Evolutionary conservation across 2,797 vertebrate species (phyloP), one percentile per base, ranked within the genome.

Genomic region (Typhlichthys subterraneus): DNA sequence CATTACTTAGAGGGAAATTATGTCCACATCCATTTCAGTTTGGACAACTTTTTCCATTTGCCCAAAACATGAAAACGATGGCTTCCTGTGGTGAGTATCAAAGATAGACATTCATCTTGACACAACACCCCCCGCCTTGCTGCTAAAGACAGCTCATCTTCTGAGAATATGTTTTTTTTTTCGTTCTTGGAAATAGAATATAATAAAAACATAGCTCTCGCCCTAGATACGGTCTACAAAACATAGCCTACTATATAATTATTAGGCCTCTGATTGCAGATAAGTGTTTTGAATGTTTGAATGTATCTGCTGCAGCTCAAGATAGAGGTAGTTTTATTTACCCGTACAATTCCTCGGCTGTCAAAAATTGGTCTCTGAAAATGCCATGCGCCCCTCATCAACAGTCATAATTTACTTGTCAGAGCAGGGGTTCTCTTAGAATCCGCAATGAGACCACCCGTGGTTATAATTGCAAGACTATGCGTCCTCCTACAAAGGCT

Each of bases 401-500:
- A 88, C 84, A 88, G 83, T 91, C 88, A 87, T 92, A 85, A 93
- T 93, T 91, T 91, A 88, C 88, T 89, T 91, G 90, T 92, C 90
- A 93, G 80, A 85, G 85, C 82, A 78, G 81, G 78, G 75, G 85
- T 81, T 81, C 72, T 86, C 86, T 82, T 87, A 83, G 87, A 77
- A 47, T 63, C 38, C 9, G 38, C 88, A 67, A 12, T 76, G 69
- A 80, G 85, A 81, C 85, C 80, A 83, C 84, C 83, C 19, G 79
- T 78, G 75, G 86, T 81, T 81, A 72, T 93, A 91, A 92, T 92
- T 87, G 88, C 84, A 79, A 86, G 83, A 82, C 59, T 69, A 70
- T 80, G 87, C 70, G 65, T 80, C 82, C 79, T 79, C 61, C 69
- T 79, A 62, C 85, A 86, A 88, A 85, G 84, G 77, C 84, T 87